Conservation (phyloP, 64 coral and sea anemone genomes). For the Acropora tenuis region DNA sequence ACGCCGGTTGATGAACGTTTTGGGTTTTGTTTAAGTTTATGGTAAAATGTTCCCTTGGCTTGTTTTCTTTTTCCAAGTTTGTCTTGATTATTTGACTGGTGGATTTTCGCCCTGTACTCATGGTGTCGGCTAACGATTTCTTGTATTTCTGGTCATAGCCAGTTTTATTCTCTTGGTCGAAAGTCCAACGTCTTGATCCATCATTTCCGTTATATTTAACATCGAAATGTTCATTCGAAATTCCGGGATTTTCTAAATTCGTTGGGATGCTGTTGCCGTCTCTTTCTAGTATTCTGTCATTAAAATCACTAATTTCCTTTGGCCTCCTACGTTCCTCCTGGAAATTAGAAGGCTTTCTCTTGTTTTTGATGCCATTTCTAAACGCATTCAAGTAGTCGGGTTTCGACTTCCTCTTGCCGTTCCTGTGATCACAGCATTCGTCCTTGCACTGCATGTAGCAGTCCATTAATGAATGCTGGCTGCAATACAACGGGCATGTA, state of each 20-base stretch:
- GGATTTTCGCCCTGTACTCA: no score
- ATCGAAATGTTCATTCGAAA: neutral
- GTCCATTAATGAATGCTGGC: neutral
- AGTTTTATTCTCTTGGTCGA: no score
- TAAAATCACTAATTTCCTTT: neutral
- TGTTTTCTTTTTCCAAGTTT: no score
- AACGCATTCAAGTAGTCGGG: neutral
- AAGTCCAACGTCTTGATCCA: no score
- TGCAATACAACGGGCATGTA: conserved; percentile 6
- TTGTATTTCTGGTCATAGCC: no score
- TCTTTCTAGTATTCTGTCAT: neutral
- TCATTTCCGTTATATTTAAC: no score
- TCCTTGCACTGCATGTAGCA: conserved; percentile 47
- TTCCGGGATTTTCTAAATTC: neutral
- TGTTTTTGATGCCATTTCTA: neutral
- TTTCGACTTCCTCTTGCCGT: conserved; percentile 19
- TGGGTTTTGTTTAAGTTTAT: neutral
- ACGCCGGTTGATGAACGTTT: neutral
- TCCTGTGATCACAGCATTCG: conserved; percentile 25
- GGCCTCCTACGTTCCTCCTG: neutral
- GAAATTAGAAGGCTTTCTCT: neutral
- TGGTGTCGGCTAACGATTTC: no score
- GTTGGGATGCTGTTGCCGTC: neutral
- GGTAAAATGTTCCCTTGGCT: neutral
- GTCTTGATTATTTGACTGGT: no score